Evolutionary conservation across 2,797 vertebrate species (phyloP), one percentile per base, ranked within the genome.

Genomic region (Balearica regulorum): DNA sequence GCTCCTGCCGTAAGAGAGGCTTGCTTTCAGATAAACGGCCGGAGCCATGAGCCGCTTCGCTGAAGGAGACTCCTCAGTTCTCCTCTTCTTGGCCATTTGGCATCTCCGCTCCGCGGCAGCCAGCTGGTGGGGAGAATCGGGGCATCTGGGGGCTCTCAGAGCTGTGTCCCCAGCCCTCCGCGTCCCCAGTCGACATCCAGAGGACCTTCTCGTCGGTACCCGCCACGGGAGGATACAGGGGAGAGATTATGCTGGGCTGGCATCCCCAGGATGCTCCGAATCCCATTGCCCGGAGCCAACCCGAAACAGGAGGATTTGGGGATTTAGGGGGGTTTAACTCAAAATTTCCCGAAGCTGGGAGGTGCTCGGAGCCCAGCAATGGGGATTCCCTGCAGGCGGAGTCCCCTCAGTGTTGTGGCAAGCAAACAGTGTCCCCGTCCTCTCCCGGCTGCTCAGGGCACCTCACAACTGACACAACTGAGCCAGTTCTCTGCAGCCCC

Each of bases 401-500:
- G 0, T 46, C 44, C 54, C 31, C 41, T 39, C 0, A 5, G 68
- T 7, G 3, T 5, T 33, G 43, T 5, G 33, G 3, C 9, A 8
- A 61, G 3, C 9, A 8, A 61, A 8, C 0, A 1, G 3, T 0
- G 1, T 31, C 86, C 73, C 31, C 1, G 0, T 5, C 51, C 85
- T 58, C 35, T 37, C 41, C 31, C 1, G 2, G 35, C 29, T 16
- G 54, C 48, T 41, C 31, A 9, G 44, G n/a, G 39, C 58, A 37
- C 72, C 65, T 81, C 76, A 49, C 49, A 11, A 5, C 25, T 3
- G 25, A 10, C 17, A 39, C 72, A 16, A 2, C 20, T 2, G 0
- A 0, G 0, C 2, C 24, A 1, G 41, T 21, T 7, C 20, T 55
- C 72, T 25, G 65, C 76, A 25, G 62, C 46, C 53, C 3, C 5